Conservation (phyloP, 2,797 vertebrate species). For the Rhinatrema bivittatum region DNA sequence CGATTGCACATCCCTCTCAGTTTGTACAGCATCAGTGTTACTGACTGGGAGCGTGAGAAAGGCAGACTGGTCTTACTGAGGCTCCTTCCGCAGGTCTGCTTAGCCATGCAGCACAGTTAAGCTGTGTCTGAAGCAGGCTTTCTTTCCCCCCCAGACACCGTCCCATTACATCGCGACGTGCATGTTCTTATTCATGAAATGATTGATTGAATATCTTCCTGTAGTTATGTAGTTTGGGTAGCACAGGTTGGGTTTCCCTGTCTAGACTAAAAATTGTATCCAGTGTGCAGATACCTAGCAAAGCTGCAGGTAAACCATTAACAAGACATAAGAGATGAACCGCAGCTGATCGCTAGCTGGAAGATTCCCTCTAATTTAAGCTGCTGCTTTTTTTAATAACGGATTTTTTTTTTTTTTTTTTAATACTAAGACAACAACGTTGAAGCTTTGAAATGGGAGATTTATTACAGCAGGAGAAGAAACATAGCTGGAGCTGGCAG, state of each 20-base stretch:
- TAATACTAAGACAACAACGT: too few relatives aligned
- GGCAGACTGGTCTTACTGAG: too few relatives aligned
- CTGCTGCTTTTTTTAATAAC: too few relatives aligned
- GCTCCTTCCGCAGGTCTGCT: conserved; percentile 11
- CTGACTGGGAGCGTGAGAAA: too few relatives aligned
- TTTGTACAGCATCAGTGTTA: too few relatives aligned
- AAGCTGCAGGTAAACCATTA: conserved; percentile 34
- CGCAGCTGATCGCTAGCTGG: too few relatives aligned
- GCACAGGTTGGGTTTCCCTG: conserved; percentile 27
- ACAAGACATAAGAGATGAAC: conserved; percentile 20
- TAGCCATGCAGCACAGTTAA: conserved; percentile 12
- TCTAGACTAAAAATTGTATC: conserved; percentile 31
- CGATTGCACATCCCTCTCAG: too few relatives aligned
- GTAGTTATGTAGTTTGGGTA: conserved; percentile 30
- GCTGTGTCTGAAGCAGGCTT: conserved; percentile 23
- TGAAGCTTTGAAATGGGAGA: too few relatives aligned
- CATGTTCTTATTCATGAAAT: conserved; percentile 32
- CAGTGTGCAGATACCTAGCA: conserved; percentile 23
- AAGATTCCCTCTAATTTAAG: too few relatives aligned
- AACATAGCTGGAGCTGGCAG: too few relatives aligned
- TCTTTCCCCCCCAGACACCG: conserved; percentile 27
- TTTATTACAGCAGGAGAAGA: too few relatives aligned
- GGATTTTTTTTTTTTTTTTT: too few relatives aligned
- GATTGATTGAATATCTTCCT: conserved; percentile 36
- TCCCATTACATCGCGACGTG: conserved; percentile 32